Conservation (phyloP, 23 tunicate species). For the Phallusia fumigata region DNA sequence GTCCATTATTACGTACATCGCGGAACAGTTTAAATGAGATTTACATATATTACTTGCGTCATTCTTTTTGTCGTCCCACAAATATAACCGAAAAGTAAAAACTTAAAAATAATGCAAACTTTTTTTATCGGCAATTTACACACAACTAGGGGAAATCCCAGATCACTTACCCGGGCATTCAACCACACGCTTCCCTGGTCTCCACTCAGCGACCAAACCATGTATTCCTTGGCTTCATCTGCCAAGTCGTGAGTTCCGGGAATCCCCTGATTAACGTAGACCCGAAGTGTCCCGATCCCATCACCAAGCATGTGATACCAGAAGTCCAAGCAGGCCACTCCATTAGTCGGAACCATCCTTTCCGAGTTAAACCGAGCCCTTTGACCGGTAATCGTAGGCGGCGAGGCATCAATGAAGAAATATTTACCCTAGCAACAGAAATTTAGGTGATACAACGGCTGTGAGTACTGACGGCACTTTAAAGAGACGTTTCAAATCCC, state of each 20-base stretch:
- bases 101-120: no score
- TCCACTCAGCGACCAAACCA: constrained; percentile 57
- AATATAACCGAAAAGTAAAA: no score
- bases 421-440: constrained; percentile 62
- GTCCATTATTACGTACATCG: no score
- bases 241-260: constrained; percentile 70
- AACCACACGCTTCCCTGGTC: constrained; percentile 79
- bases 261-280: constrained; percentile 53
- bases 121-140: no score
- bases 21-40: no score
- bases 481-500: no score
- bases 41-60: no score
- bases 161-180: constrained; percentile 55
- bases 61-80: no score
- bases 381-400: constrained; percentile 23
- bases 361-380: constrained; percentile 60
- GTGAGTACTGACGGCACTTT: no score
- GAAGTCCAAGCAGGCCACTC: constrained; percentile 60
- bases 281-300: constrained; percentile 49
- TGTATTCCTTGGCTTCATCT: constrained; percentile 37
- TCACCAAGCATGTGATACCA: constrained; percentile 78
- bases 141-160: no score
- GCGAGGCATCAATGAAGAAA: constrained; percentile 44
- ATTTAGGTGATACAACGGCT: background rate
- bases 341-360: constrained; percentile 64